Conservation (phyloP, 2,113 vertebrate genomes). For the Bettongia penicillata region DNA sequence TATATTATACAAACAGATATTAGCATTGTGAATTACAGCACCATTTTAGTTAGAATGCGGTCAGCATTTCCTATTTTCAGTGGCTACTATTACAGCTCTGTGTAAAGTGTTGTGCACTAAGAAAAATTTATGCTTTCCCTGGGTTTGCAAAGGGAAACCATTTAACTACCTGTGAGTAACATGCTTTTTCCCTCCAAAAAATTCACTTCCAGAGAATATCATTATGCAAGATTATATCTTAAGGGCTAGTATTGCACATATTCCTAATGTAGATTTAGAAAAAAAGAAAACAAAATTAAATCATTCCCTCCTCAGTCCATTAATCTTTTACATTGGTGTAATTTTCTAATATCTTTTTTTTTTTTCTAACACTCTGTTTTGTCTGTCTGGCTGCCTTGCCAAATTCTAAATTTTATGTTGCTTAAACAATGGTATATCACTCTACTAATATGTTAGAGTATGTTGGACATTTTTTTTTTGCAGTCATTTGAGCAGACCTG, state of each 20-base stretch:
- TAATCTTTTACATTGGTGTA: slow-evolving; percentile 36
- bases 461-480: background rate
- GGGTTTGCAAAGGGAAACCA: slow-evolving; percentile 33
- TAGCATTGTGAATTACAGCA: background rate
- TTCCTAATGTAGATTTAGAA: background rate
- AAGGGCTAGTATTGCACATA: slow-evolving; percentile 40
- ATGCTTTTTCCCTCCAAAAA: slow-evolving; percentile 18
- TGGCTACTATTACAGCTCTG: background rate
- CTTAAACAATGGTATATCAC: slow-evolving; percentile 53
- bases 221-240: slow-evolving; percentile 32
- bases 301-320: background rate
- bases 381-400: background rate
- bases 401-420: slow-evolving; percentile 11
- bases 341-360: background rate
- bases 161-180: slow-evolving; percentile 25
- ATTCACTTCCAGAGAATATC: background rate
- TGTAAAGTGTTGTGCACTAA: slow-evolving; percentile 1
- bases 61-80: background rate
- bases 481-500: background rate
- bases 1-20: slow-evolving; percentile 9
- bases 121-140: slow-evolving; percentile 31
- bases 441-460: slow-evolving; percentile 25
- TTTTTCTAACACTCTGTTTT: slow-evolving; percentile 17
- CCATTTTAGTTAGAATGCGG: background rate
- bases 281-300: slow-evolving; percentile 39